Evolutionary conservation across 2,888 invertebrate species (phyloP).

Genomic region (Emmelina monodactyla): DNA sequence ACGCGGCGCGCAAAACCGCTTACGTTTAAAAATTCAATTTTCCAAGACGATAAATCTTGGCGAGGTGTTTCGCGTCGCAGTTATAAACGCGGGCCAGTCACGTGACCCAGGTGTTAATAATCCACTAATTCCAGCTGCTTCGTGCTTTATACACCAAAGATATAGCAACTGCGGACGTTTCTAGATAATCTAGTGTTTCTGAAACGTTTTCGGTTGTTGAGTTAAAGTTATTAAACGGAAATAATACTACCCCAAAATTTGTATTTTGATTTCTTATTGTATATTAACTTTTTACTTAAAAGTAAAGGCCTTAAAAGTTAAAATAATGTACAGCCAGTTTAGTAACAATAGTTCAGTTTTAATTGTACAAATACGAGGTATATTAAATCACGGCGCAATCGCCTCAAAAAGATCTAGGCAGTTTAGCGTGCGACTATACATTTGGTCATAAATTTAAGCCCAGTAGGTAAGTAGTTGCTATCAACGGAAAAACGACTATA

Average conservation of each 20-base stretch:
- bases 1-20: no score
- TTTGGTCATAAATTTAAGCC: conserved; percentile 21
- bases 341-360: conserved; percentile 5
- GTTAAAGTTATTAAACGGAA: no score
- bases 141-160: no score
- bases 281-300: no score
- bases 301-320: no score
- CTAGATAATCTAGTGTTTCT: no score
- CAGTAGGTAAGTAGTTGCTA: conserved; percentile 24
- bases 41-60: not conserved
- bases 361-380: conserved; percentile 8
- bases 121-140: no score
- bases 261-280: no score
- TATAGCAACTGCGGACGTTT: no score
- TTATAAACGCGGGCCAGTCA: not conserved
- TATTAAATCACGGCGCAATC: conserved; percentile 22
- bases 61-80: not conserved
- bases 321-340: no score
- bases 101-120: not conserved
- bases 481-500: conserved; percentile 34
- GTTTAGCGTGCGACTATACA: conserved; percentile 24
- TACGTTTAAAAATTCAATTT: conserved; percentile 1
- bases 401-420: conserved; percentile 20
- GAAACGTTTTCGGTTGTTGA: no score
- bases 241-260: no score